Percentiles rank a stretch among this genome's conserved stretches.
Conservation (phyloP, 2,797 vertebrate genomes). For the Ptychadena robeensis region DNA sequence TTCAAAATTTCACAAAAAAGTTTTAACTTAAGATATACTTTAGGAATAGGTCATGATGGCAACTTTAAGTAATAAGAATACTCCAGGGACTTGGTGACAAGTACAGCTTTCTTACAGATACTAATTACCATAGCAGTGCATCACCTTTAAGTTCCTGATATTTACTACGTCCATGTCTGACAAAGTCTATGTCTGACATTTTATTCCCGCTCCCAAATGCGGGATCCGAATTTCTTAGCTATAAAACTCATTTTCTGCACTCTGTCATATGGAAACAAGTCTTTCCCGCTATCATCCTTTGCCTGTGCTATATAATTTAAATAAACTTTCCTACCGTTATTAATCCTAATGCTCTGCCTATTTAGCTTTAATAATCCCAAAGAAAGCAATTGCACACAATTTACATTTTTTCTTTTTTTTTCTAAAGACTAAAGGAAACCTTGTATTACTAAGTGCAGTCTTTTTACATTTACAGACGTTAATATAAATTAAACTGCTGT, state of each 20-base stretch:
- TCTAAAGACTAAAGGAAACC: constrained; percentile 3
- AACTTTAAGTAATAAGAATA: no score
- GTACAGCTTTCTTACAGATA: not conserved
- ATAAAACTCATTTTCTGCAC: constrained; percentile 33
- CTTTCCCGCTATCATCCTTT: constrained; percentile 5
- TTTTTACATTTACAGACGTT: not conserved
- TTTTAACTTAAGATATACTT: no score
- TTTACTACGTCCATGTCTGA: constrained; percentile 1
- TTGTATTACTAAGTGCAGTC: no score
- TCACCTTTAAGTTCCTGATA: not conserved
- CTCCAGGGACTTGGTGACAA: not conserved
- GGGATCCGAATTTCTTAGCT: not conserved
- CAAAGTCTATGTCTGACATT: not conserved
- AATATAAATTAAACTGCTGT: constrained; percentile 16
- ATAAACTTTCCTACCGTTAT: constrained; percentile 33
- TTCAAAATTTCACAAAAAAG: no score
- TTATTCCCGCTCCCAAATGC: not conserved
- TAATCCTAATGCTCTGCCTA: constrained; percentile 46
- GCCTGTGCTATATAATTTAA: constrained; percentile 27
- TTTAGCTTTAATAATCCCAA: constrained; percentile 48
- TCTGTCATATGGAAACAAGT: constrained; percentile 6
- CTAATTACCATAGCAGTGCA: not conserved
- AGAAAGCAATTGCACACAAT: constrained; percentile 47
- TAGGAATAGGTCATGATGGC: no score
- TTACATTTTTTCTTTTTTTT: constrained; percentile 20